phyloP scores from a whole-genome alignment of 2,888 invertebrate species.

The Heterodera filipjevi region DNA sequence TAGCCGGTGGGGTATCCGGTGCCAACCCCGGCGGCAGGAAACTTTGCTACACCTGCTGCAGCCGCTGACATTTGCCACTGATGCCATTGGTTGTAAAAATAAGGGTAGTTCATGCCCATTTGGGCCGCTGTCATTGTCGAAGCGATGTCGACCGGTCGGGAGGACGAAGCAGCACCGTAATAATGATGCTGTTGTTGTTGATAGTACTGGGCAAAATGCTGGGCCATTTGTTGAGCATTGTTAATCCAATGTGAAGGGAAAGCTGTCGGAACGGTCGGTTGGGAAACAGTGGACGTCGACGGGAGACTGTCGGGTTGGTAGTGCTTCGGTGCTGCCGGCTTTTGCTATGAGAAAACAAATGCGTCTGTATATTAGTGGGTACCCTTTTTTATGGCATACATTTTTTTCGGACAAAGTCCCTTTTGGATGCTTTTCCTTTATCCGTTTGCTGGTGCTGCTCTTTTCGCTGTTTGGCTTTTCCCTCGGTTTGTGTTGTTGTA shows the following conservation, averaged over 20 bases:
- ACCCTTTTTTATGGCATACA: background rate
- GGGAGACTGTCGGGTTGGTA: constrained; percentile 7
- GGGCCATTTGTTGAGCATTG: constrained; percentile 10
- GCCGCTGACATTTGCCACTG: constrained; percentile 27
- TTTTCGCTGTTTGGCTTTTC: background rate
- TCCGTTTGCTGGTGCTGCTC: background rate
- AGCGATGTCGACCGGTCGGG: background rate
- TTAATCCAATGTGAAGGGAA: constrained; percentile 16
- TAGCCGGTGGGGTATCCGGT: constrained; percentile 1
- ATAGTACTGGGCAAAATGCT: constrained; percentile 24
- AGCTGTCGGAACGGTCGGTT: background rate
- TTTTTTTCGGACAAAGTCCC: background rate
- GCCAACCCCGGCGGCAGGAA: background rate
- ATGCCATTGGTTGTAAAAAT: constrained; percentile 22
- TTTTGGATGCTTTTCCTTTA: background rate
- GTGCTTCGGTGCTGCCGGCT: background rate
- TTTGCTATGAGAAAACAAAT: background rate
- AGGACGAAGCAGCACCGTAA: background rate
- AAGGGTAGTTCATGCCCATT: constrained; percentile 14
- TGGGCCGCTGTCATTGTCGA: background rate
- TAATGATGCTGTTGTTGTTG: constrained; percentile 27
- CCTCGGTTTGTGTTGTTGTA: background rate
- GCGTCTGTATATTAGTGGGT: background rate
- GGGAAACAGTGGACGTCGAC: background rate
- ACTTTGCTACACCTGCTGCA: constrained; percentile 1